Conservation (phyloP, 2,888 invertebrate species). For the Hololepta plana region DNA sequence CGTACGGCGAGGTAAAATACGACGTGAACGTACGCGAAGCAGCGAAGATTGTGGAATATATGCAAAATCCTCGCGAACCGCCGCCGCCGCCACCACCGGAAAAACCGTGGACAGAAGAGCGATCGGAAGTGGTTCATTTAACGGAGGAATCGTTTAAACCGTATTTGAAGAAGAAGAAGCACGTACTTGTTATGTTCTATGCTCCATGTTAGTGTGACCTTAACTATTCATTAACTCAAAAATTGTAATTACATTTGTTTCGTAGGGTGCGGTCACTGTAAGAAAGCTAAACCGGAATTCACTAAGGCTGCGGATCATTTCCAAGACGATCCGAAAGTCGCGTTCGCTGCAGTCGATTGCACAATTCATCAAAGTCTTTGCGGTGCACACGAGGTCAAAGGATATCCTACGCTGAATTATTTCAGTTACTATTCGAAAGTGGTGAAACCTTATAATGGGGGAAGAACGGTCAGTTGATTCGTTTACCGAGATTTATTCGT, state of each 20-base stretch:
- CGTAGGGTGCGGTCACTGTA: conserved; percentile 83
- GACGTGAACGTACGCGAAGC: conserved; percentile 64
- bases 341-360: conserved; percentile 73
- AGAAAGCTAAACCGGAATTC: conserved; percentile 69
- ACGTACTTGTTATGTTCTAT: conserved; percentile 79
- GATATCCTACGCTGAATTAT: conserved; percentile 77
- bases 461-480: conserved; percentile 47
- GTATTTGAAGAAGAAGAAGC: conserved; percentile 67
- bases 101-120: conserved; percentile 60
- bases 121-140: conserved; percentile 59
- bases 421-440: conserved; percentile 64
- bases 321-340: conserved; percentile 58
- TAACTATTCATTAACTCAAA: conserved; percentile 6
- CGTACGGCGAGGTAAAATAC: conserved; percentile 57
- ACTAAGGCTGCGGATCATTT: conserved; percentile 54
- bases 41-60: conserved; percentile 62
- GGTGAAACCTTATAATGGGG: conserved; percentile 51
- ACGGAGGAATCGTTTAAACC: conserved; percentile 51
- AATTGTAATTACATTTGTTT: conserved; percentile 5
- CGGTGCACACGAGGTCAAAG: conserved; percentile 49
- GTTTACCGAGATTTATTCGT: too few relatives aligned
- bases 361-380: conserved; percentile 42
- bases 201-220: conserved; percentile 61
- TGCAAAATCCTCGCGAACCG: conserved; percentile 65
- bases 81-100: conserved; percentile 73